Conservation (phyloP, 2,113 vertebrate species). For the Benitochromis conjunctus region DNA sequence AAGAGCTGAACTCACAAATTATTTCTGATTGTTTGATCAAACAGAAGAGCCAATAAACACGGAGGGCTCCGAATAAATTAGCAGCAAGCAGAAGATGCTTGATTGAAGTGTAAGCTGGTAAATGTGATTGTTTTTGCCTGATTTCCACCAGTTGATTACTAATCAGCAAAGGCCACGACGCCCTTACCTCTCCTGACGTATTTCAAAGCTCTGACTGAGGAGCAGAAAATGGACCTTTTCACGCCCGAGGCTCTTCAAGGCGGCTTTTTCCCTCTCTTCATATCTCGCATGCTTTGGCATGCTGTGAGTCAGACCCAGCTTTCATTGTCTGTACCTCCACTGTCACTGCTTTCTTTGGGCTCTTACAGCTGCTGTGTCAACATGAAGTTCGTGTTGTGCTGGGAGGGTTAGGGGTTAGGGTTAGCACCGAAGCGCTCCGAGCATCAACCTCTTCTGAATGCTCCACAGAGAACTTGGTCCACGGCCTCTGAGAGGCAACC, state of each 20-base stretch:
- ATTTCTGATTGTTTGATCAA: neutral
- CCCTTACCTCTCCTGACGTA: fast-evolving
- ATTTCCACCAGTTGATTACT: neutral
- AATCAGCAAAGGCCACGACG: neutral
- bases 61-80: neutral
- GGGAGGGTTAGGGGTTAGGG: too few species aligned
- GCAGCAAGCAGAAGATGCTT: neutral
- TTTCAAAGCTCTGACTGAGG: neutral
- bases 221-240: neutral
- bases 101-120: neutral
- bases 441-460: too few species aligned
- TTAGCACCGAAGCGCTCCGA: too few species aligned
- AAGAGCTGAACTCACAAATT: neutral
- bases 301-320: neutral
- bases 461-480: too few species aligned
- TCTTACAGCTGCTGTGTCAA: neutral
- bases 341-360: neutral
- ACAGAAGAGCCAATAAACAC: neutral
- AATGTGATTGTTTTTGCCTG: neutral
- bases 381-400: neutral
- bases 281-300: neutral
- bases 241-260: neutral
- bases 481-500: too few species aligned
- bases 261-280: fast-evolving
- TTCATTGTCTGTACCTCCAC: too few species aligned